phyloP scores from a whole-genome alignment of 2,113 vertebrate genomes.

The Vimba vimba region DNA sequence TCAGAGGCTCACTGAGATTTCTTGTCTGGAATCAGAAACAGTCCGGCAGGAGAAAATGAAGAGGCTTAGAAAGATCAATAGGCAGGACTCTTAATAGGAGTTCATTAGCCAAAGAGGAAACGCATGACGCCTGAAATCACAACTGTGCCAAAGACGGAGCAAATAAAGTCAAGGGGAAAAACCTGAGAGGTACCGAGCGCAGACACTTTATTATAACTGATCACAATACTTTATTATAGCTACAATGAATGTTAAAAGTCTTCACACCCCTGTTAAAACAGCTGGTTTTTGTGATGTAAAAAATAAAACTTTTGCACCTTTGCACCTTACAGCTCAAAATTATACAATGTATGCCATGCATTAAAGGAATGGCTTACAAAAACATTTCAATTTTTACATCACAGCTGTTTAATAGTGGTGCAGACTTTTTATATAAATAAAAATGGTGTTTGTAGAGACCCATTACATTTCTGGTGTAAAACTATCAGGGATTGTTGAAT shows the following conservation, averaged over 20 bases:
- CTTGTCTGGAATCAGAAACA: constrained; percentile 70
- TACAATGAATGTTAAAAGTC: too few species aligned
- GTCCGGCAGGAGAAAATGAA: constrained; percentile 72
- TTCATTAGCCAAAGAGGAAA: constrained; percentile 39
- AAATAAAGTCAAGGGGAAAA: not conserved
- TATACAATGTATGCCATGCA: too few species aligned
- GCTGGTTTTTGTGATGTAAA: too few species aligned
- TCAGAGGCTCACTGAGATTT: constrained; percentile 74
- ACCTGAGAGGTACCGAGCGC: not conserved
- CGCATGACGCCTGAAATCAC: not conserved
- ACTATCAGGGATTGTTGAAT: not conserved
- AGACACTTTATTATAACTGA: not conserved
- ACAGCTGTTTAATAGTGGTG: too few species aligned
- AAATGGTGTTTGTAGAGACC: not conserved
- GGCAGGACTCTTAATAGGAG: constrained; percentile 66
- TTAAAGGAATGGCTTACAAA: too few species aligned
- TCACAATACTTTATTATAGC: too few species aligned
- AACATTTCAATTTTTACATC: too few species aligned
- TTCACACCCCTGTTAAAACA: too few species aligned
- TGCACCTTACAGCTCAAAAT: too few species aligned
- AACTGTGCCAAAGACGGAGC: constrained; percentile 14
- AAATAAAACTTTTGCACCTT: too few species aligned
- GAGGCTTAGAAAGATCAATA: constrained; percentile 68
- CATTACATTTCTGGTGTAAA: not conserved
- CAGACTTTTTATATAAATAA: too few species aligned